Evolutionary conservation across 2,888 invertebrate species (phyloP), one percentile per base, ranked within the genome.

Genomic region (Cephus nigrinus): DNA sequence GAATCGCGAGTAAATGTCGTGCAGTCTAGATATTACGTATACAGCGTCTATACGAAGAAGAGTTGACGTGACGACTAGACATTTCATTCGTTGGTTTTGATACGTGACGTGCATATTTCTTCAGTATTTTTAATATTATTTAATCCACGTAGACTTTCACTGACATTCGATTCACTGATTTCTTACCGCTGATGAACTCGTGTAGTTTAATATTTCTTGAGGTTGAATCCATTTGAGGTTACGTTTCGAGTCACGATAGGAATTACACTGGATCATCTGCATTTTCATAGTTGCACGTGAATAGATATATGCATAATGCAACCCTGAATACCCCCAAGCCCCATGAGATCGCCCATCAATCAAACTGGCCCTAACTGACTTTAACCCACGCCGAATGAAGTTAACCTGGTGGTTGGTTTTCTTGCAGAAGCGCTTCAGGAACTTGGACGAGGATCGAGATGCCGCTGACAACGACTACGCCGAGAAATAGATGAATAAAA

Each of bases 381-480:
- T 55, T 55, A 55, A 55, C 55, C 23, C 55, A 55, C 23, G 55
- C 55, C 55, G 55, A 55, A 55, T 9, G 2, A 55, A 9, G 55
- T 55, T 55, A 55, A 55, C 55, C 55, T 55, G 55, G 55, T 55
- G 55, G 55, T 87, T 85, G 88, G 87, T 87, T 82, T 84, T 87
- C 86, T 93, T 93, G 83, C 93, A 93, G 93, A 93, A 93, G 91
- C 92, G 93, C 90, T 91, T 92, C 92, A 91, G 84, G 86, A 90
- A 89, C 82, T 81, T 83, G 76, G 88, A 89, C 74, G 87, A 84
- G 78, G 88, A 88, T 69, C 80, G 74, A 76, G 83, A 84, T 79
- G 83, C 83, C 76, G 77, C 80, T 77, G 87, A 87, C 86, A 89
- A 88, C 85, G 87, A 85, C 81, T 86, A 85, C 87, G 83, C 82